A percentile compares a stretch with the other conserved stretches of the same genome.
Evolutionary conservation across 2,888 invertebrate genomes (phyloP).

Genomic region (Cheilosia grossa): DNA sequence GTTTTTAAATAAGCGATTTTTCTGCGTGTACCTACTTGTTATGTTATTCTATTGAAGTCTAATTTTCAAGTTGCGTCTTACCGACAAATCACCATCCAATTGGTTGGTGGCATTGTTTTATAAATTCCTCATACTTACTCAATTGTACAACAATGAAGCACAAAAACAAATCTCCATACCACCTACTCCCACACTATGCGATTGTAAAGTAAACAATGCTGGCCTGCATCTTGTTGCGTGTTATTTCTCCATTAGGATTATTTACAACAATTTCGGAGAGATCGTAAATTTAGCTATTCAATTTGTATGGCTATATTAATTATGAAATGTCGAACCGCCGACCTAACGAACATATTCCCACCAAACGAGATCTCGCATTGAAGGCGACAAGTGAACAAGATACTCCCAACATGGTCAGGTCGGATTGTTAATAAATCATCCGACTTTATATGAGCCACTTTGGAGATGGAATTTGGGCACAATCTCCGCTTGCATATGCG

Average conservation of each 20-base stretch:
- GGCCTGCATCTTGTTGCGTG: constrained; percentile 5
- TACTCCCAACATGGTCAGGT: constrained; percentile 29
- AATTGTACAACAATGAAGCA: too few relatives aligned
- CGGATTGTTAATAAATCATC: constrained; percentile 34
- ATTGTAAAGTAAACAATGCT: not conserved
- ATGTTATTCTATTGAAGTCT: too few relatives aligned
- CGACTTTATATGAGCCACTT: constrained; percentile 39
- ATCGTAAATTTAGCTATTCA: constrained; percentile 36
- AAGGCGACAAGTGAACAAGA: constrained; percentile 34
- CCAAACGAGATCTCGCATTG: constrained; percentile 19
- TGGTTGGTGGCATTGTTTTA: not conserved
- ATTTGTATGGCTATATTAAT: constrained; percentile 1
- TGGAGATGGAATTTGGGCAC: constrained; percentile 25
- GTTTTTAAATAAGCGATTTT: too few relatives aligned
- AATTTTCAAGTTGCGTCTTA: too few relatives aligned
- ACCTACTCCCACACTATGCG: not conserved
- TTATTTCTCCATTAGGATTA: constrained; percentile 4
- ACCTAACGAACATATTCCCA: constrained; percentile 21
- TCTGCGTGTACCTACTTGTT: too few relatives aligned
- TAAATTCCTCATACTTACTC: constrained; percentile 1
- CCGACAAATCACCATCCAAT: too few relatives aligned
- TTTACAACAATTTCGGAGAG: constrained; percentile 21
- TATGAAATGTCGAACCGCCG: constrained; percentile 4
- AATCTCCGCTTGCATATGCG: constrained; percentile 9
- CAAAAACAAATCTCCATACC: not conserved